Evolutionary conservation across 2,113 vertebrate species (phyloP).

Genomic region (Takifugu flavidus): DNA sequence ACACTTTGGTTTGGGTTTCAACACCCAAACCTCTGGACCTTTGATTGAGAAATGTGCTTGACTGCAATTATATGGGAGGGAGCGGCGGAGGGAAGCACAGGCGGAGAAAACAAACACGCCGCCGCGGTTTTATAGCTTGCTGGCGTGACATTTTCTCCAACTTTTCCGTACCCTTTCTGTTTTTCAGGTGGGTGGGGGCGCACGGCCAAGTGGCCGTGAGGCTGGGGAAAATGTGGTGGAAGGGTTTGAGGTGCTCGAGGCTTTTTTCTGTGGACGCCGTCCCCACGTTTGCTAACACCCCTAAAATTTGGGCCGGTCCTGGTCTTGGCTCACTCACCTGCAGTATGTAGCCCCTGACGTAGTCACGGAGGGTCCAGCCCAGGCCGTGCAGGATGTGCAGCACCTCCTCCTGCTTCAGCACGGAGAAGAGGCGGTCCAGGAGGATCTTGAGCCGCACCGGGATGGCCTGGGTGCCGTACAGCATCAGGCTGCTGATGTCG

Average conservation of each 20-base stretch:
- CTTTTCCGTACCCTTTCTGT: constrained; percentile 26
- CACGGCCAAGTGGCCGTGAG: constrained; percentile 34
- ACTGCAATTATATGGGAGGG: constrained; percentile 72
- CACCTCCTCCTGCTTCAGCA: constrained; percentile 95
- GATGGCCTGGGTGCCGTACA: constrained; percentile 95
- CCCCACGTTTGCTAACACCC: not conserved
- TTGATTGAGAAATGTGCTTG: constrained; percentile 80
- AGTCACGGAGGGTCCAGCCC: constrained; percentile 97
- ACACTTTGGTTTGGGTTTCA: constrained; percentile 78
- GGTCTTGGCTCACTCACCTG: constrained; percentile 75
- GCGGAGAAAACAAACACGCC: constrained; percentile 48
- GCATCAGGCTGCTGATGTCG: constrained; percentile 97
- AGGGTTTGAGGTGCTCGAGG: constrained; percentile 53
- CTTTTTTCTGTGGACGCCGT: constrained; percentile 32
- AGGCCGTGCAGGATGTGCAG: constrained; percentile 93
- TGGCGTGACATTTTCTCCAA: constrained; percentile 66
- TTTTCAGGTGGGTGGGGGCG: constrained; percentile 47
- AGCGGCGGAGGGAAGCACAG: constrained; percentile 28
- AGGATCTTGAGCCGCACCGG: constrained; percentile 96
- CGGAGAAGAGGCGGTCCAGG: constrained; percentile 96
- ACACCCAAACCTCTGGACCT: constrained; percentile 69
- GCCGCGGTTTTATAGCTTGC: constrained; percentile 69
- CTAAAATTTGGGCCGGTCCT: constrained; percentile 19
- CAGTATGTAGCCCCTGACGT: constrained; percentile 94
- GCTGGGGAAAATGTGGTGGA: constrained; percentile 44